Conservation (phyloP, 2,888 invertebrate genomes). For the Drosophila engyochracea region DNA sequence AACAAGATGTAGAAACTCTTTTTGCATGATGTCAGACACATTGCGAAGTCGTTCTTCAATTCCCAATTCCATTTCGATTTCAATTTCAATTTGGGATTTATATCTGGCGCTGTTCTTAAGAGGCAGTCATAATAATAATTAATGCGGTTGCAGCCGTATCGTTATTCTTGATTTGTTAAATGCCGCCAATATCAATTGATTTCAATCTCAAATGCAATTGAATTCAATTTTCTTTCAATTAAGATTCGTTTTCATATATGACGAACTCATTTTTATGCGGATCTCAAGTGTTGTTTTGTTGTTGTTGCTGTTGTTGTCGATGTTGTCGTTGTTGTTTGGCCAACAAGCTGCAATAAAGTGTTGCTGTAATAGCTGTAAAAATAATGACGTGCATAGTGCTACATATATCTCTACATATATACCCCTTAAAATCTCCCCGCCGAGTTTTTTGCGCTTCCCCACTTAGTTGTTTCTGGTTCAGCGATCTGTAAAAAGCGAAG, state of each 20-base stretch:
- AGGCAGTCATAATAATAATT: conserved; percentile 26
- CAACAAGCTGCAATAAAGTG: conserved; percentile 57
- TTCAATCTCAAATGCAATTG: conserved; percentile 77
- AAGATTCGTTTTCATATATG: conserved; percentile 35
- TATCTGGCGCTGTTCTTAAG: conserved; percentile 24
- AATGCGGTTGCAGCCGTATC: conserved; percentile 52
- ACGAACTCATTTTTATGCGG: conserved; percentile 63
- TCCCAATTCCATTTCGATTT: conserved; percentile 29
- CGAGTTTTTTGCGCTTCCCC: conserved; percentile 3
- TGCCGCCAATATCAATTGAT: conserved; percentile 76
- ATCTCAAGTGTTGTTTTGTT: conserved; percentile 26
- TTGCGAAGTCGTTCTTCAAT: conserved; percentile 26
- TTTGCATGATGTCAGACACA: conserved; percentile 65
- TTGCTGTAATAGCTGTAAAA: conserved; percentile 49
- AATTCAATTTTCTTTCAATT: conserved; percentile 76
- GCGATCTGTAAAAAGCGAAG: conserved; percentile 35
- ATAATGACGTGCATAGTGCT: conserved; percentile 60
- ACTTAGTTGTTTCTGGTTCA: conserved; percentile 55
- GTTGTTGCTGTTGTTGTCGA: neutral
- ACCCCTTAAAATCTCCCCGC: neutral
- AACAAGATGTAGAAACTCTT: conserved; percentile 30
- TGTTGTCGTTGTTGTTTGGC: conserved; percentile 44
- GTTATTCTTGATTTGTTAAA: conserved; percentile 70
- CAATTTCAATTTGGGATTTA: conserved; percentile 41
- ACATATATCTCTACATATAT: neutral